Conservation (phyloP, 2,888 invertebrate species). For the Conchocele bisecta region DNA sequence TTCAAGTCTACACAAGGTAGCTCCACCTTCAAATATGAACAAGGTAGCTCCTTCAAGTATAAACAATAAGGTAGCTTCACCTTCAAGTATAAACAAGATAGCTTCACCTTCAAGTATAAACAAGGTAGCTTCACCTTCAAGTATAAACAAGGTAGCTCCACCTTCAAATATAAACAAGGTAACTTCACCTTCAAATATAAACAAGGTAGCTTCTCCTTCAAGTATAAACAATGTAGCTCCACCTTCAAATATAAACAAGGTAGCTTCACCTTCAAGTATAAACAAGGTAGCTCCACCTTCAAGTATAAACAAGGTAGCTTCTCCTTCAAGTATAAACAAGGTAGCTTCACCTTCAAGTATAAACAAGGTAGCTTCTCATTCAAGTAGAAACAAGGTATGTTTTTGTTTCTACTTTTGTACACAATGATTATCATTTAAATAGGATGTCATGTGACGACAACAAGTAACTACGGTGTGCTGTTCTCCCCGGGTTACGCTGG, state of each 20-base stretch:
- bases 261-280: conserved; percentile 57
- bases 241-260: too few species aligned
- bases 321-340: conserved; percentile 61
- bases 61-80: too few species aligned
- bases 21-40: too few species aligned
- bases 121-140: too few species aligned
- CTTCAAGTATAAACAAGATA: conserved; percentile 47
- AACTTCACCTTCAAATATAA: too few species aligned
- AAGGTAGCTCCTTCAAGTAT: too few species aligned
- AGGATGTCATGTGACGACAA: conserved; percentile 62
- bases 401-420: too few species aligned
- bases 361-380: conserved; percentile 52
- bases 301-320: conserved; percentile 58
- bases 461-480: conserved; percentile 55
- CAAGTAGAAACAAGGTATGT: conserved; percentile 69
- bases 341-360: too few species aligned
- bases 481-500: conserved; percentile 63
- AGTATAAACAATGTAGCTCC: conserved; percentile 70
- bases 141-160: conserved; percentile 56
- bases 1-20: too few species aligned
- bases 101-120: conserved; percentile 55
- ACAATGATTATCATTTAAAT: neutral
- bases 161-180: conserved; percentile 66
- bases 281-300: too few species aligned
- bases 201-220: conserved; percentile 51